Evolutionary conservation across 2,888 invertebrate species (phyloP).

Genomic region (Phyto melanocephala): DNA sequence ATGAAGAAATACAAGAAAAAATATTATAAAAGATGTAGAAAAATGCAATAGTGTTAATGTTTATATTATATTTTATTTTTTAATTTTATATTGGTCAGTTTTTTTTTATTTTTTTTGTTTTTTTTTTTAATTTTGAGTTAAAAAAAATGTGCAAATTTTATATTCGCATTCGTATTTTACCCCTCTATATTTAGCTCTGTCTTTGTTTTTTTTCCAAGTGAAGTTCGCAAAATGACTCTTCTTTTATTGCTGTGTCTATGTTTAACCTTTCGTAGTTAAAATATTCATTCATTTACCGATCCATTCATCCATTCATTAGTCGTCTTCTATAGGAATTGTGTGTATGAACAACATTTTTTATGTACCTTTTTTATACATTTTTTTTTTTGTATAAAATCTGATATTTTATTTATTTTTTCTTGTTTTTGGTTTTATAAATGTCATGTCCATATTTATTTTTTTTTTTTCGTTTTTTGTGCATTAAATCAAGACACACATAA

Average conservation of each 20-base stretch:
- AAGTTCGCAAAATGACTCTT: not conserved
- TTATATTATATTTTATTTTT: conserved; percentile 23
- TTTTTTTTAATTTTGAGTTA: no score
- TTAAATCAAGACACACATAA: not conserved
- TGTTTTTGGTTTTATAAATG: conserved; percentile 36
- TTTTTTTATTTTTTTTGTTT: not conserved
- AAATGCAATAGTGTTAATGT: conserved; percentile 15
- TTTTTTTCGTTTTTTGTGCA: not conserved
- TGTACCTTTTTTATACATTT: not conserved
- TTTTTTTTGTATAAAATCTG: not conserved
- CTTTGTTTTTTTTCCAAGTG: not conserved
- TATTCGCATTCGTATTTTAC: not conserved
- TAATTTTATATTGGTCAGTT: not conserved
- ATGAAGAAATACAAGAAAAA: not conserved
- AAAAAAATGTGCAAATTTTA: conserved; percentile 7
- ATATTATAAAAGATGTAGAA: not conserved
- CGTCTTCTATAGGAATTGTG: not conserved
- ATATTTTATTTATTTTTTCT: conserved; percentile 4
- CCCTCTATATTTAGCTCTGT: not conserved
- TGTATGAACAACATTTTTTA: conserved; percentile 6
- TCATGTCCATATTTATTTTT: conserved; percentile 40
- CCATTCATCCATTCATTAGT: not conserved
- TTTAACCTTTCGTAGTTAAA: conserved; percentile 45
- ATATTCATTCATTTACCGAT: not conserved
- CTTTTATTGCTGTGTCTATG: not conserved